phyloP scores from a whole-genome alignment of 2,113 vertebrate genomes.

The Ciconia stormi region DNA sequence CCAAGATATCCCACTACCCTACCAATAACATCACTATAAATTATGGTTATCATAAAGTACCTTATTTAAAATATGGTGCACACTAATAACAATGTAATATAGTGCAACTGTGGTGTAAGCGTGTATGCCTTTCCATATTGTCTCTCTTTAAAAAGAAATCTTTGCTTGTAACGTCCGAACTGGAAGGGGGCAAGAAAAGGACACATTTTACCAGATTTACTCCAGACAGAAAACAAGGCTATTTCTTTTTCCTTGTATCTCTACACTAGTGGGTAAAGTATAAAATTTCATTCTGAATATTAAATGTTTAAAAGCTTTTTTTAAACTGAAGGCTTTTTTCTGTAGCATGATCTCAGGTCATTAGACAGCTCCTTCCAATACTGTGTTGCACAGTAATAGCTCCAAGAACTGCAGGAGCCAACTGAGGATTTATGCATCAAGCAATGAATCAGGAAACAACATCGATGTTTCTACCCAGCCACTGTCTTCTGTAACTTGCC shows the following conservation, averaged over 20 bases:
- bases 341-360: neutral
- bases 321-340: neutral
- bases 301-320: neutral
- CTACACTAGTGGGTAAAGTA: neutral
- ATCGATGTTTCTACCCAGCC: neutral
- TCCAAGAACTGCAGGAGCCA: neutral
- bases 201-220: neutral
- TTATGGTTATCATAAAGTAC: neutral
- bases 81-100: neutral
- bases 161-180: neutral
- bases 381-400: neutral
- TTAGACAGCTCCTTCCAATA: neutral
- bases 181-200: neutral
- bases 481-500: rapidly evolving
- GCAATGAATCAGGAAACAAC: neutral
- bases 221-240: neutral
- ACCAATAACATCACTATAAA: neutral
- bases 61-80: neutral
- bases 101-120: neutral
- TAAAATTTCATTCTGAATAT: neutral
- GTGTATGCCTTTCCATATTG: neutral
- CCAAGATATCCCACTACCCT: neutral
- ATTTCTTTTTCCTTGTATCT: neutral
- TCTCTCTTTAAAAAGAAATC: neutral
- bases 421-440: neutral